These are phyloP conservation scores for Taenioides sp. DNA, from an alignment of 2,797 vertebrate genomes.

Conservation along the genomic window DNA sequence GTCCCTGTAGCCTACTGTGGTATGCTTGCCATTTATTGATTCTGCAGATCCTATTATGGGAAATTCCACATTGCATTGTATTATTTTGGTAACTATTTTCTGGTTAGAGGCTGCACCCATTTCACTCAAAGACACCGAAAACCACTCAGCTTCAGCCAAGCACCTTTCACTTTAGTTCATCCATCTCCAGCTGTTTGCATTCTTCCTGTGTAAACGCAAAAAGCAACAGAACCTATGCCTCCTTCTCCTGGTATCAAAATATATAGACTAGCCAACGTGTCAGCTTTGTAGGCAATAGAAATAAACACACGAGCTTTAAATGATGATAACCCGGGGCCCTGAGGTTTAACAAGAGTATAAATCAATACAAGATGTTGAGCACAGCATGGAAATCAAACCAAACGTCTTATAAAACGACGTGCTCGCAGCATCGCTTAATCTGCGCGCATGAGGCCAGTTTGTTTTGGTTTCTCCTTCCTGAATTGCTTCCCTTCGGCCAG, in stretches of 20 bases:
- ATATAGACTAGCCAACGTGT: neutral
- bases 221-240: neutral
- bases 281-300: neutral
- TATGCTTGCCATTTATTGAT: neutral
- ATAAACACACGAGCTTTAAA: neutral
- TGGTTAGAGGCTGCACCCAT: constrained; percentile 3
- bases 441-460: constrained; percentile 10
- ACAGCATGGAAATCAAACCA: constrained; percentile 7
- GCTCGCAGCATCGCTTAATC: neutral
- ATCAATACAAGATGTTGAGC: constrained; percentile 2
- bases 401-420: neutral
- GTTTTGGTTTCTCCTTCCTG: constrained; percentile 52
- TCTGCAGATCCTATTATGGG: neutral
- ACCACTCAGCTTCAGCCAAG: neutral
- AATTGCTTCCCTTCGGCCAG: constrained; percentile 39
- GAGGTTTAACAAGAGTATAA: constrained; percentile 9
- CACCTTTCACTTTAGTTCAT: neutral
- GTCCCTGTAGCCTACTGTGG: neutral
- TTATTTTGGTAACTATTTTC: neutral
- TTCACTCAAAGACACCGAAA: neutral
- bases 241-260: neutral
- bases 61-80: neutral
- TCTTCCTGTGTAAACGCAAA: neutral
- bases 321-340: neutral
- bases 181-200: neutral